Conservation (phyloP, 2,797 vertebrate genomes). For the Euthynnus affinis region DNA sequence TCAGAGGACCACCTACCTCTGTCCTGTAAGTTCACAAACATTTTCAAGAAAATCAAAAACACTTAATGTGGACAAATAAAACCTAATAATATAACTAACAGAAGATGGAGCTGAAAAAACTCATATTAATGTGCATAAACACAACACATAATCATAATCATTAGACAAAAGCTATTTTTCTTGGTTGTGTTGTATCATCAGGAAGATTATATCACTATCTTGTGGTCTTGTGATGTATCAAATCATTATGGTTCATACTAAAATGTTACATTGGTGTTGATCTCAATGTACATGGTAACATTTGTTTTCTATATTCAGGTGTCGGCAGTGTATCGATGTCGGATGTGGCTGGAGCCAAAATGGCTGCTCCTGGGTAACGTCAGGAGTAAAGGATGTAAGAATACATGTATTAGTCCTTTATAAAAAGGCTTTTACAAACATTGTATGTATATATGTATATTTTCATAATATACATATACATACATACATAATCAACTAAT, state of each 20-base stretch:
- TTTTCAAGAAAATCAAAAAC: background rate
- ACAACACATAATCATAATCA: too few relatives aligned
- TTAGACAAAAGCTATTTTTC: too few relatives aligned
- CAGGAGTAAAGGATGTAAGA: constrained; percentile 34
- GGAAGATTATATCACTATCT: background rate
- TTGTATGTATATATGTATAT: background rate
- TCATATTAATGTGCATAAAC: background rate
- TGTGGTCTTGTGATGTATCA: background rate
- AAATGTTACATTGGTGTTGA: background rate
- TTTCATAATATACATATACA: too few relatives aligned
- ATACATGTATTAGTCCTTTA: background rate
- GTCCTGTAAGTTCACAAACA: constrained; percentile 52
- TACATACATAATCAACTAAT: too few relatives aligned
- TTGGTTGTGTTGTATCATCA: too few relatives aligned
- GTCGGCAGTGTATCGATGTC: constrained; percentile 68
- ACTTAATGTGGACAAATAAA: background rate
- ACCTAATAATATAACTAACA: background rate
- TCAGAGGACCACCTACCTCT: constrained; percentile 43
- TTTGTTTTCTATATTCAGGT: constrained; percentile 68
- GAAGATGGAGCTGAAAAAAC: background rate
- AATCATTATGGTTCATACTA: background rate
- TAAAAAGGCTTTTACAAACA: background rate
- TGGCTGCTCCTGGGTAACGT: constrained; percentile 70
- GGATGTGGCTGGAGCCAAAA: constrained; percentile 77
- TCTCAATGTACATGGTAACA: background rate